Evolutionary conservation across 2,113 vertebrate species (phyloP), one percentile per base, ranked within the genome.

Genomic region (Galeopterus variegatus): DNA sequence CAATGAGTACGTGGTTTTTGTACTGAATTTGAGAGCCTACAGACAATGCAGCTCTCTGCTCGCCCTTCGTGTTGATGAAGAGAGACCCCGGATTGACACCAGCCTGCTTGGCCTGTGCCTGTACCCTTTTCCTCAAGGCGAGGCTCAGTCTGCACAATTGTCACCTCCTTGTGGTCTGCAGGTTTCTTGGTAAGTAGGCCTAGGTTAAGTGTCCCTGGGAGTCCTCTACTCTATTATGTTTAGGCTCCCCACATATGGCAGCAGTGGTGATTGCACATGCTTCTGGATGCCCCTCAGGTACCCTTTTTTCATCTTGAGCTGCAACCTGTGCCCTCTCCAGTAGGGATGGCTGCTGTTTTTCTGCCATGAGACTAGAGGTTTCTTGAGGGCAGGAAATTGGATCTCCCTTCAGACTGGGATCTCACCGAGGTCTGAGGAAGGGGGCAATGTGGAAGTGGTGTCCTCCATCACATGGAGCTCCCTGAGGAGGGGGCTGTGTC

Each of bases 141-240:
- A 8, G 64, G 24, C 72, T 86, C 56, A 6, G 10, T 8, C 45
- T 58, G 5, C 26, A 1, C 8, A 58, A 5, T 11, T 6, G 26
- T 18, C 58, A 31, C 70, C 14, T 31, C 70, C 81, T 60, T 19
- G 24, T 15, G 14, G 31, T 28, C 33, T 56, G 76, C 41, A 1
- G 4, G 56, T 52, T n/a, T 26, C 56, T 79, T 1, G 0, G 8
- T 21, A 33, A 50, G 19, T 1, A 2, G 18, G 50, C 48, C 7
- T 3, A 26, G 31, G 8, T 12, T 12, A 36, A 41, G 52, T 17
- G 21, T 36, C 52, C 36, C 56, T 41, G n/a, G 17, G 33, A 36
- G 6, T 36, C n/a, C 10, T 31, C 24, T 82, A 28, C 23, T 69
- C 36, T 26, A 10, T 64, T 45, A 69, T 26, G 23, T 50, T 58